Conservation (phyloP, 2,888 invertebrate genomes). For the Nineta flava region DNA sequence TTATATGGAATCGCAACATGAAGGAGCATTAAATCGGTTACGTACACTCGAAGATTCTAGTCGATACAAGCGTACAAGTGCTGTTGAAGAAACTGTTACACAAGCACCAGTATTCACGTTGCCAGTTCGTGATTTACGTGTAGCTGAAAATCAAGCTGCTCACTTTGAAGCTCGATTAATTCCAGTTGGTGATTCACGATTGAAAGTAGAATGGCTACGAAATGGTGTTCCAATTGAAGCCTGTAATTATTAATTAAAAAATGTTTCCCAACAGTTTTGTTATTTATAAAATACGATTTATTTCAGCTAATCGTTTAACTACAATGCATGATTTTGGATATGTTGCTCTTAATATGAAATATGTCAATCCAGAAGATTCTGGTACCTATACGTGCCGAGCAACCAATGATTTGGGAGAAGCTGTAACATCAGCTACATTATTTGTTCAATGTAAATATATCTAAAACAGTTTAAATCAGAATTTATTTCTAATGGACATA, state of each 20-base stretch:
- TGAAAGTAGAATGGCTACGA: slow-evolving; percentile 86
- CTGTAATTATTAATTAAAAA: slow-evolving; percentile 41
- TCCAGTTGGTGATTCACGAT: slow-evolving; percentile 82
- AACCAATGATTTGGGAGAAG: slow-evolving; percentile 83
- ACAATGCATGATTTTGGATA: slow-evolving; percentile 98
- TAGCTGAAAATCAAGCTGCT: slow-evolving; percentile 81
- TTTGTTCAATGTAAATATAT: slow-evolving; percentile 62
- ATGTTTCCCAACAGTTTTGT: slow-evolving; percentile 2
- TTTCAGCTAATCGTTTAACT: slow-evolving; percentile 67
- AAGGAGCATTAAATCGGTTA: slow-evolving; percentile 65
- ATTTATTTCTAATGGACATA: slow-evolving; percentile 1
- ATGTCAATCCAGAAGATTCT: slow-evolving; percentile 88
- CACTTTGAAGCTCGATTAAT: slow-evolving; percentile 89
- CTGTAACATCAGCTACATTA: slow-evolving; percentile 84
- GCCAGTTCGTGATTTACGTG: slow-evolving; percentile 72
- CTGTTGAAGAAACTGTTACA: slow-evolving; percentile 61
- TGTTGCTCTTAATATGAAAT: slow-evolving; percentile 87
- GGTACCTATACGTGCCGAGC: slow-evolving; percentile 94
- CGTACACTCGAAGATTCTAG: slow-evolving; percentile 68
- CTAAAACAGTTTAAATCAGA: not conserved
- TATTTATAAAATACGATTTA: not conserved
- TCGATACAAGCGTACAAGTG: slow-evolving; percentile 53
- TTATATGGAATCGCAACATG: slow-evolving; percentile 75
- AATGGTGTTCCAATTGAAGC: slow-evolving; percentile 85
- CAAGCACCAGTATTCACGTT: slow-evolving; percentile 88